These are phyloP conservation scores for Sturmia bella DNA, from an alignment of 2,888 invertebrate species.

Conservation along the genomic window DNA sequence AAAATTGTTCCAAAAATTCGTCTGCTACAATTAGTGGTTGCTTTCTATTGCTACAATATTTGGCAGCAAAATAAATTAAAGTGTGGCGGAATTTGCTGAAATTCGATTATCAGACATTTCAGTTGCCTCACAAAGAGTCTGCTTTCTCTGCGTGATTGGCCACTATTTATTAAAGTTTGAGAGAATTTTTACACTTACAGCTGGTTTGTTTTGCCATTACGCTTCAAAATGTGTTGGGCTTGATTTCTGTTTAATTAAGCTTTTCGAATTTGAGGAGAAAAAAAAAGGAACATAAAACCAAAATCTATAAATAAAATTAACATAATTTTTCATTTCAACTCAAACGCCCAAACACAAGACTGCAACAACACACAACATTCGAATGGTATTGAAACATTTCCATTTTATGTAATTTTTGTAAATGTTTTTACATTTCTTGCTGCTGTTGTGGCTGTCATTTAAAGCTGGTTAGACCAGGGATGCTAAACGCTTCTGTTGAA, in stretches of 20 bases:
- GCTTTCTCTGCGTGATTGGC: too few species aligned
- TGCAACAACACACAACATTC: constrained; percentile 15
- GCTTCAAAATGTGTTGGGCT: not conserved
- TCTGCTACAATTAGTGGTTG: too few species aligned
- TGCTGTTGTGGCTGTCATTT: not conserved
- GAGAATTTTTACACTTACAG: too few species aligned
- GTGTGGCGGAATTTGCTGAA: too few species aligned
- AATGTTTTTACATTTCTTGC: not conserved
- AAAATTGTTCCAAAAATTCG: too few species aligned
- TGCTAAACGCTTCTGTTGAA: too few species aligned
- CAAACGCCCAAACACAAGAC: constrained; percentile 61
- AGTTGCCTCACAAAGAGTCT: too few species aligned
- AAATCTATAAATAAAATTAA: constrained; percentile 53
- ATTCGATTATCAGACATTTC: too few species aligned
- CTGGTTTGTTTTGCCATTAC: too few species aligned
- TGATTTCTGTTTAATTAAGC: constrained; percentile 20
- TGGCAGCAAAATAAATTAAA: too few species aligned
- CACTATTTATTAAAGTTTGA: too few species aligned
- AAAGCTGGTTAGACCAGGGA: not conserved
- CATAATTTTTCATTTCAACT: constrained; percentile 51
- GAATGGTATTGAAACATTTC: constrained; percentile 62
- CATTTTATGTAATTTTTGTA: constrained; percentile 53
- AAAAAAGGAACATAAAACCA: constrained; percentile 3
- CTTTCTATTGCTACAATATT: too few species aligned
- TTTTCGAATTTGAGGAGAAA: constrained; percentile 17